Evolutionary conservation across 2,797 vertebrate species (phyloP), one percentile per base, ranked within the genome.

Genomic region (Amphiprion clarkii): DNA sequence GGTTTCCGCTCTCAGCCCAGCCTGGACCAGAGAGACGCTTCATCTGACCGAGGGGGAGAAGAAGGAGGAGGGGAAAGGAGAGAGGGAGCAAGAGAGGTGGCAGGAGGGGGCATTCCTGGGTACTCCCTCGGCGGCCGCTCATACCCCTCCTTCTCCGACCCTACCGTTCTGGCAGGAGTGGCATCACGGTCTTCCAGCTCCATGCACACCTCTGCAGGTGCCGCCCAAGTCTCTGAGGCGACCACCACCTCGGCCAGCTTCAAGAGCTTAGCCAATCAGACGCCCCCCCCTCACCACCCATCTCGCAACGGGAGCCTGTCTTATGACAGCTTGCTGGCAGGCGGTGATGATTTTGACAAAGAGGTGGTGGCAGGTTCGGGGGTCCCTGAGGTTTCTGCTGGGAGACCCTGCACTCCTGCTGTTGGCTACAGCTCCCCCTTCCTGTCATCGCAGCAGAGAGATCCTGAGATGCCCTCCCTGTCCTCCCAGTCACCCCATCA

Each of bases 211-310:
- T 84, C 89, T 0, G 73, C 78, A 0, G 89, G 86, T 2, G 84
- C 83, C 5, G 73, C 94, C 59, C 95, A 95, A 55, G 90, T 95
- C 63, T 94, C 97, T 0, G 96, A 96, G 78, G 96, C 91, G 12
- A 92, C 90, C 78, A 88, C 88, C 69, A 95, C 96, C 64, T 97
- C 97, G 52, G 94, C 96, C 84, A 98, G 97, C 83, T 99, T 98
- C 90, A 98, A 99, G 93, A 99, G 97, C 90, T 90, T 98, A 88
- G 96, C 95, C 91, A 98, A 97, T 92, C 98, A 98, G 94, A 98
- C 97, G 0, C 92, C 95, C 0, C 92, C 92, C 0, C 79, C 84
- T 6, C 87, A 89, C 51, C 88, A 91, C 17, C 74, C 85, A 0
- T 93, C 96, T 0, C 96, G 96, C 64, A 98, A 98, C 0, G 97